A percentile compares a stretch with the other conserved stretches of the same genome.
These are phyloP conservation scores for Conistra vaccinii DNA, from an alignment of 2,888 invertebrate genomes.

Conservation along the genomic window DNA sequence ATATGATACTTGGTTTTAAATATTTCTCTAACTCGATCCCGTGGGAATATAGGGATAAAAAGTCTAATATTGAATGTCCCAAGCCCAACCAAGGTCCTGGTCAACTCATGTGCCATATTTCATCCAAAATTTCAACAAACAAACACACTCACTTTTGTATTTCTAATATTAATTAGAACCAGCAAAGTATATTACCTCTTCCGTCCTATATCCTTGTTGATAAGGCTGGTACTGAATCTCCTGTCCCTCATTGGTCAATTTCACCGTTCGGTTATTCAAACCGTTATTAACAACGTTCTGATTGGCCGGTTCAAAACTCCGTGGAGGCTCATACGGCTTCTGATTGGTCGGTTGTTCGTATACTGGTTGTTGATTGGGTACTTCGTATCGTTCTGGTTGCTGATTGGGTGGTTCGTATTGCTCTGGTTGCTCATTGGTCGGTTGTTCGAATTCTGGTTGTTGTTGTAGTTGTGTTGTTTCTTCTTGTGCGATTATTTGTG, in stretches of 20 bases:
- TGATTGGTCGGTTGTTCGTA: conserved; percentile 70
- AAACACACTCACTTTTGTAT: no score
- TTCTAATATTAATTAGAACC: no score
- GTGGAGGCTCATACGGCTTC: conserved; percentile 55
- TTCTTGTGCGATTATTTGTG: conserved; percentile 38
- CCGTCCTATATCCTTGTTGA: conserved; percentile 72
- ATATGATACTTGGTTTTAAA: no score
- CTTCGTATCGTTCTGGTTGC: conserved; percentile 57
- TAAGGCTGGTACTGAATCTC: conserved; percentile 73
- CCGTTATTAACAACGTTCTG: conserved; percentile 59
- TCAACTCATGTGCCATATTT: no score
- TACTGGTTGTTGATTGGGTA: conserved; percentile 58
- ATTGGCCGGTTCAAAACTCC: conserved; percentile 61
- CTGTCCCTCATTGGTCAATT: conserved; percentile 69
- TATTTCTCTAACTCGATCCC: no score
- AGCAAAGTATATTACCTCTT: no score
- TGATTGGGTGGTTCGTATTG: conserved; percentile 35
- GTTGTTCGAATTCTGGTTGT: conserved; percentile 68
- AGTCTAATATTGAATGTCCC: no score
- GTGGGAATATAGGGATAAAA: no score
- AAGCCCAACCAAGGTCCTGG: no score
- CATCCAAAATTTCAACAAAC: no score
- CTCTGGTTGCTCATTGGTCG: conserved; percentile 62
- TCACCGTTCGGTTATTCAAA: conserved; percentile 41
- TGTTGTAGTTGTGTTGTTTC: conserved; percentile 22